Evolutionary conservation across 2,113 vertebrate species (phyloP), one percentile per base, ranked within the genome.

Genomic region (Syngnathus scovelli): DNA sequence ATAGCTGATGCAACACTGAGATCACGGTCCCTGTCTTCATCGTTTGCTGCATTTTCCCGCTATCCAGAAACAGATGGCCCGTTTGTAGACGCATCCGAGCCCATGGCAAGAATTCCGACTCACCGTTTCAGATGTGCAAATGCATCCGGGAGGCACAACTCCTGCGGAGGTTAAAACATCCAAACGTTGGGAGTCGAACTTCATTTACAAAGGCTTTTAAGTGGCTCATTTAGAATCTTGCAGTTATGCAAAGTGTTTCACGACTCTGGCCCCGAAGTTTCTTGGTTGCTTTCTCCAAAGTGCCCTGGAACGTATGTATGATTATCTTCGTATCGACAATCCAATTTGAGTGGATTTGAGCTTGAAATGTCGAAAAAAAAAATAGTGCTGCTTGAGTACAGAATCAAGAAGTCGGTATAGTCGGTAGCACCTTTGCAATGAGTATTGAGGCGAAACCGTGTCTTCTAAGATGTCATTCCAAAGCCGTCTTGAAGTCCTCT

Each of bases 31-130:
- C 55, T 75, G 62, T 70, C 52, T 49, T 64, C 63, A 37, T 65
- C 43, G 67, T 33, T 72, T 48, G 52, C 43, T 81, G 67, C 48
- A 58, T 75, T 75, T 3, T 64, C 33, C 9, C 19, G 6, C 39
- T 51, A 37, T 66, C 33, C 59, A 55, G 63, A 76, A 80, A 69
- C 72, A 81, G 82, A 78, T 74, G 76, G 72, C 1, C 10, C 61
- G 66, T 68, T 68, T 75, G 61, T 46, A 61, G 49, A 72, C 61
- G 67, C 65, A 60, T 66, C 54, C 68, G 55, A 58, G 54, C 41
- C 74, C 61, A 75, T 61, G 7, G 55, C 41, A n/a, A 52, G 62
- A 44, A 68, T 36, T 70, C 23, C 15, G 55, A 58, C 36, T 69
- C 70, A 65, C 48, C 58, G 71, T 70, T 75, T 80, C 38, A 46